Conservation (phyloP, 2,797 vertebrate species). For the Falco cherrug region DNA sequence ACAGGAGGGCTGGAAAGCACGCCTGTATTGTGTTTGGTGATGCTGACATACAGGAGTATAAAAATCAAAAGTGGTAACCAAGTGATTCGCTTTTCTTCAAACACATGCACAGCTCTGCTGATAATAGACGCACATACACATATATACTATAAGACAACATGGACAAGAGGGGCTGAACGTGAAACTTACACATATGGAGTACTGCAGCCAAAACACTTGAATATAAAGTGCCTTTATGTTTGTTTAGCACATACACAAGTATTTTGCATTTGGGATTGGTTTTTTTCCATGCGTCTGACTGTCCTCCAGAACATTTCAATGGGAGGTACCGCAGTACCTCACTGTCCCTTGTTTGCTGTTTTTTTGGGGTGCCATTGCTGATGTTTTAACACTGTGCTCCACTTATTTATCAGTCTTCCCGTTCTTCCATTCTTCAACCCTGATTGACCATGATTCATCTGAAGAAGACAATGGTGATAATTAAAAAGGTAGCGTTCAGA, state of each 20-base stretch:
- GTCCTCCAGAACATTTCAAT: not conserved
- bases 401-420: rapidly evolving
- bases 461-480: not conserved
- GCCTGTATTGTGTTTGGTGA: not conserved
- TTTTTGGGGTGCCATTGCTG: not conserved
- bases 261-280: not conserved
- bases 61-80: not conserved
- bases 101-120: not conserved
- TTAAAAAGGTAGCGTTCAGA: not conserved
- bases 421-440: not conserved
- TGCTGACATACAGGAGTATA: not conserved
- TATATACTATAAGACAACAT: not conserved
- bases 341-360: not conserved
- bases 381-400: not conserved
- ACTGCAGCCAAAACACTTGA: not conserved
- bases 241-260: not conserved
- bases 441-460: not conserved
- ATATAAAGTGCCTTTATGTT: not conserved
- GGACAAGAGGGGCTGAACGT: not conserved
- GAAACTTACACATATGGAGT: not conserved
- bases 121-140: not conserved
- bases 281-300: not conserved
- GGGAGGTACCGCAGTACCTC: not conserved
- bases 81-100: not conserved
- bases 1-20: not conserved